Conservation (phyloP, 2,113 vertebrate genomes). For the Mesoclemmys tuberculata region DNA sequence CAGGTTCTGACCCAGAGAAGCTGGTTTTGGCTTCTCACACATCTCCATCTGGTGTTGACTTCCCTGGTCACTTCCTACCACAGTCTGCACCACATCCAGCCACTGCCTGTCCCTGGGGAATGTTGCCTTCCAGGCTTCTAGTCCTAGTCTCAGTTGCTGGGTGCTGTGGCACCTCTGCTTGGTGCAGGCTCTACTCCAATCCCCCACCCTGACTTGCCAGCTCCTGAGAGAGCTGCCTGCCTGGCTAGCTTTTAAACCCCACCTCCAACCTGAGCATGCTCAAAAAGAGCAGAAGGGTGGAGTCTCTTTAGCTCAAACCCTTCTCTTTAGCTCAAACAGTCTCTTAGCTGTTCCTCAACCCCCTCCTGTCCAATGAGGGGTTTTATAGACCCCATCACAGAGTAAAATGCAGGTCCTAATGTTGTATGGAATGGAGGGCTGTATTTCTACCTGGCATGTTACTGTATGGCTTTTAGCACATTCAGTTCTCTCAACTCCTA, state of each 20-base stretch:
- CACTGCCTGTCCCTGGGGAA: background rate
- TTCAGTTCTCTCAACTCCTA: background rate
- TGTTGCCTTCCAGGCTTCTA: no score
- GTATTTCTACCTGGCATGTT: background rate
- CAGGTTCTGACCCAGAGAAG: background rate
- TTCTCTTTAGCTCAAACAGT: background rate
- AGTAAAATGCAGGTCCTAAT: background rate
- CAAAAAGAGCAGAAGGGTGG: background rate
- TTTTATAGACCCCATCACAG: background rate
- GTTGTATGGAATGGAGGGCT: background rate
- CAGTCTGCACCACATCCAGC: background rate
- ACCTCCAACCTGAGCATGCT: background rate
- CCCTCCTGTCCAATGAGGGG: background rate
- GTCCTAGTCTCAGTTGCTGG: background rate
- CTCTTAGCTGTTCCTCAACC: background rate
- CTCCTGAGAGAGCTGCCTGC: background rate
- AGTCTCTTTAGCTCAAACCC: background rate
- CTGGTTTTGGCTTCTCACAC: background rate
- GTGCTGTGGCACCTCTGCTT: background rate
- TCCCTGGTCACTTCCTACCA: background rate
- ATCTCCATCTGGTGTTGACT: background rate
- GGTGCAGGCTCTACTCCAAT: background rate
- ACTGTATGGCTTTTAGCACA: background rate
- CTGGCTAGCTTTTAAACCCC: background rate
- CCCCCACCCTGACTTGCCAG: background rate